Base-by-base conservation (phyloP, 2,888 invertebrate species). In the Octodonta nipae region DNA sequence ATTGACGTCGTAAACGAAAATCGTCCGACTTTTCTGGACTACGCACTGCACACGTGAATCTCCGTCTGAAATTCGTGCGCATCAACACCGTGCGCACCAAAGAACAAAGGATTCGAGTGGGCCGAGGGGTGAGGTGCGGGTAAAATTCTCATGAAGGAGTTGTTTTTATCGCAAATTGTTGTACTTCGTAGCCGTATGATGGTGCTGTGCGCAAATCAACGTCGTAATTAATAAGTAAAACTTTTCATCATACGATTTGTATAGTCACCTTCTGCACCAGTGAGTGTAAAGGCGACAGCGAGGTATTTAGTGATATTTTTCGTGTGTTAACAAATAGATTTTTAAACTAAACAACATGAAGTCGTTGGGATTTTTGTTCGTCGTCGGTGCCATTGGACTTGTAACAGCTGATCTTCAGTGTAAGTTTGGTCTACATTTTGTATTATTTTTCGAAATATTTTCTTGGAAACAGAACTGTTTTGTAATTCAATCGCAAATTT, bases 241-340 rank as follows among this genome's bases (percentile, higher is more conserved):
- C n/a, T n/a, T n/a, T n/a, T 42, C 42, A 32, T 34, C 40, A 39
- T 20, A 37, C n/a, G n/a, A 41, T 42, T 46, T 47, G 37, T 42
- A 46, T 52, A 55, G 70, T 71, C 37, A 75, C 81, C 84, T 85
- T 85, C 84, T 85, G 70, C 78, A 69, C 83, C 84, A 85, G 84
- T 84, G 84, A 67, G 84, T 82, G 80, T 83, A 85, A 85, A 84
- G 84, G 83, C 74, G 22, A 22, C 22, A 22, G n/a, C 4, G 22
- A 22, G 11, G 27, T 11, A 24, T 8, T 12, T 22, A 10, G 4
- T 22, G 6, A 2, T 22, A 22, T 22, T 11, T 22, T 3, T 22
- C 20, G 20, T 22, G 22, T 22, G 22, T 22, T 15, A 12, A 29
- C 12, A 17, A 13, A 22, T n/a, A n/a, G 22, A 4, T 10, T 11